Conservation (phyloP, 2,113 vertebrate genomes). For the Cariama cristata region DNA sequence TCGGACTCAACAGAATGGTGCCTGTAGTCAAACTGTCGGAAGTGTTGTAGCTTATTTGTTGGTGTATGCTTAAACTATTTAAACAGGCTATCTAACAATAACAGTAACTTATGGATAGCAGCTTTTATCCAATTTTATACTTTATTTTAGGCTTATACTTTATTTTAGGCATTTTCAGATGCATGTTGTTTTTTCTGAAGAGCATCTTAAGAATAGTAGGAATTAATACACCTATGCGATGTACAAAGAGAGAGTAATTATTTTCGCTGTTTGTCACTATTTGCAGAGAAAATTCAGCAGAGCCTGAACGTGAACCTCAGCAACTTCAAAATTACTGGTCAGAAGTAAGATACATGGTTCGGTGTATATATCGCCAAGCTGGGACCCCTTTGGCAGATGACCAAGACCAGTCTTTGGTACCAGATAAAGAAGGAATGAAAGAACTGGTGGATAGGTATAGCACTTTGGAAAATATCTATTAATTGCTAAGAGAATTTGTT, state of each 20-base stretch:
- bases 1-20: background rate
- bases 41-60: background rate
- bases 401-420: conserved; percentile 91
- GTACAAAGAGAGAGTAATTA: background rate
- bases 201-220: background rate
- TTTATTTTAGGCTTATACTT: background rate
- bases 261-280: background rate
- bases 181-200: background rate
- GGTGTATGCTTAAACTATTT: background rate
- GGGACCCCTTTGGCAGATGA: conserved; percentile 93
- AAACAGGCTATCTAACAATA: background rate
- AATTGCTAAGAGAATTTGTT: background rate
- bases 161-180: background rate
- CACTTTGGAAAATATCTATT: background rate
- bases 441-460: conserved; percentile 93
- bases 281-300: conserved; percentile 89
- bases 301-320: conserved; percentile 92
- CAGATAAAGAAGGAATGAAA: conserved; percentile 94
- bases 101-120: background rate
- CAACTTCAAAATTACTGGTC: conserved; percentile 98
- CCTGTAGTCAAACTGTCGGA: background rate
- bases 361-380: conserved; percentile 95
- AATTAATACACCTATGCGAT: background rate
- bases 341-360: conserved; percentile 94
- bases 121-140: background rate